Conservation (phyloP, 2,888 invertebrate species). For the Tipula helvola region DNA sequence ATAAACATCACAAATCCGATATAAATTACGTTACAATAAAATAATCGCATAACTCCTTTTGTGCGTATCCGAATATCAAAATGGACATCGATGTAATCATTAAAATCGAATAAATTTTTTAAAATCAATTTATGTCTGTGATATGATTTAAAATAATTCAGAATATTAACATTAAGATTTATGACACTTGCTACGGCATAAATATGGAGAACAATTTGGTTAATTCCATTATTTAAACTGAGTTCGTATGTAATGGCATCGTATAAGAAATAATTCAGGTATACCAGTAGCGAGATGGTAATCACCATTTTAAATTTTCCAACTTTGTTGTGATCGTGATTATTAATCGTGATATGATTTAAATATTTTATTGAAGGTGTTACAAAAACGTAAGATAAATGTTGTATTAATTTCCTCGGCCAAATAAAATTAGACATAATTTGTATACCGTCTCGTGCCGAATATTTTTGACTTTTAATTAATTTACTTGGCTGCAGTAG, state of each 20-base stretch:
- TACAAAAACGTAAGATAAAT: too few species aligned
- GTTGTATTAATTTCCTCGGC: too few species aligned
- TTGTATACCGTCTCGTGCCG: too few species aligned
- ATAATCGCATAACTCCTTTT: not conserved
- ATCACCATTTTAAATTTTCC: too few species aligned
- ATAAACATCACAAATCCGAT: not conserved
- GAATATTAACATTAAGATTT: not conserved
- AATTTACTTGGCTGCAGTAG: too few species aligned
- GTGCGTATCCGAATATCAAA: not conserved
- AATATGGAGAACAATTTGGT: not conserved
- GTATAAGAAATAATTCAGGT: not conserved
- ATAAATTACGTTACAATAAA: not conserved
- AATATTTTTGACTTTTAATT: too few species aligned
- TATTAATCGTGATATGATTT: too few species aligned
- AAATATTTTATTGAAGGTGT: too few species aligned
- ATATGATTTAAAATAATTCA: not conserved
- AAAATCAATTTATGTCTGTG: not conserved
- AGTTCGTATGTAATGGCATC: not conserved
- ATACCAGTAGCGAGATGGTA: too few species aligned
- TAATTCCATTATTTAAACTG: not conserved
- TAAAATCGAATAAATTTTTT: not conserved
- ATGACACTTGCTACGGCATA: not conserved
- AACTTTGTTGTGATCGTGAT: too few species aligned
- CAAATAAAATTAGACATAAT: too few species aligned
- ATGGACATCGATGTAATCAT: not conserved